Percentiles rank a stretch among this genome's conserved stretches.
phyloP scores from a whole-genome alignment of 2,113 vertebrate species.

The Poeciliopsis occidentalis region DNA sequence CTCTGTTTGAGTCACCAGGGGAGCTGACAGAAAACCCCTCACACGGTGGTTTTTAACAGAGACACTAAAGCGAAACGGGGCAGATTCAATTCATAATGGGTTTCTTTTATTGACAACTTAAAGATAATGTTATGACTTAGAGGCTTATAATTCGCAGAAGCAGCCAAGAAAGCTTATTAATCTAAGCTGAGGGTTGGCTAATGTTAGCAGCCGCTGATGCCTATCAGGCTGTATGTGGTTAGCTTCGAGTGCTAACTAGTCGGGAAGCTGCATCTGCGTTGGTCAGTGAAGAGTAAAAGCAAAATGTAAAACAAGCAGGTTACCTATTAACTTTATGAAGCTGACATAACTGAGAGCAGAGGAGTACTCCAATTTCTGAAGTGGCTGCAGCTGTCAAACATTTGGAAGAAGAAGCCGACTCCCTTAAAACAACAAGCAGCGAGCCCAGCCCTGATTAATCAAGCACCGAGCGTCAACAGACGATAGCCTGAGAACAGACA shows the following conservation, averaged over 20 bases:
- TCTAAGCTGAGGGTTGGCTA: neutral
- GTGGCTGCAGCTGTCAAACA: constrained; percentile 20
- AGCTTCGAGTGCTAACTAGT: constrained; percentile 44
- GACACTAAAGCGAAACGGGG: neutral
- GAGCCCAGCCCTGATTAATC: constrained; percentile 43
- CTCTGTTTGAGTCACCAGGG: neutral
- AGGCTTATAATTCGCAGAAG: neutral
- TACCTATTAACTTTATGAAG: constrained; percentile 41
- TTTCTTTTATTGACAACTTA: neutral
- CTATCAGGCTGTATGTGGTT: constrained; percentile 23
- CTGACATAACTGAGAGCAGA: constrained; percentile 40
- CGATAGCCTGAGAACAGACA: constrained; percentile 20
- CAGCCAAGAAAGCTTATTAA: neutral
- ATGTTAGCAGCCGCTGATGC: neutral
- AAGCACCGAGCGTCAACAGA: constrained; percentile 8
- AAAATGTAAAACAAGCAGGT: neutral
- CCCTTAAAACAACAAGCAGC: constrained; percentile 4
- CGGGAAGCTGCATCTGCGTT: neutral
- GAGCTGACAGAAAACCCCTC: neutral
- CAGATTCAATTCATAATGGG: neutral
- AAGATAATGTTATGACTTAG: neutral
- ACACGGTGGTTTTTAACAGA: neutral
- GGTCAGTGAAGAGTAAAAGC: neutral
- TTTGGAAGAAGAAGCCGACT: constrained; percentile 35
- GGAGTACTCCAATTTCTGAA: neutral